Evolutionary conservation across 2,888 invertebrate species (phyloP), one percentile per base, ranked within the genome.

Genomic region (Hirtodrosophila histrioides): DNA sequence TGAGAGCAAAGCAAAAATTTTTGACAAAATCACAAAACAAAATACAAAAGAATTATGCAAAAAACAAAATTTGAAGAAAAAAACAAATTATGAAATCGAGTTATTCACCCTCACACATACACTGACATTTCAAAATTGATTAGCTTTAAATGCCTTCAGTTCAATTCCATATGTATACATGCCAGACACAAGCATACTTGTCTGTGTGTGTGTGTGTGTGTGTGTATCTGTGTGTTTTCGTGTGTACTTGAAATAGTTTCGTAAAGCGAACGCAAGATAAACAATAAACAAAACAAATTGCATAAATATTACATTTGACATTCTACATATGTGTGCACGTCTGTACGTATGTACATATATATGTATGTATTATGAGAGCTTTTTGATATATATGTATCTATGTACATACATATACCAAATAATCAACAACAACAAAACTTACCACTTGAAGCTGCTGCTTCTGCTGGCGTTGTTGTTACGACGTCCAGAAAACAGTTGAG

Each of bases 361-460:
- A 17, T 17, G 17, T 17, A 17, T 17, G 17, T 17, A 17, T 17
- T 17, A 17, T 17, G 17, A 17, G 17, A 17, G 17, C 17, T 17
- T 17, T 17, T 17, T 17, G 17, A 17, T 17, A 17, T 17, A 2
- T 17, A 17, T 45, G 33, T 45, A 33, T 49, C 24, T 53, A 7
- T 49, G 66, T 41, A 12, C 48, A 55, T 41, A 39, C 39, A 44
- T 33, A 33, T 50, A 46, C 57, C 40, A 68, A 77, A 49, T 17
- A 43, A 17, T 17, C 17, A 17, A 12, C 36, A 61, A 65, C 55
- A 75, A 57, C 50, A 63, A 71, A 75, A 81, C 79, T 80, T 83
- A 80, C 79, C 79, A 83, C 73, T 79, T 86, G 79, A 76, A 82
- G 82, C 64, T 73, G 81, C 78, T 80, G 54, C 46, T 63, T 51